A percentile compares a stretch with the other conserved stretches of the same genome.
phyloP scores from a whole-genome alignment of 2,888 invertebrate genomes.

The Cenopis cana region DNA sequence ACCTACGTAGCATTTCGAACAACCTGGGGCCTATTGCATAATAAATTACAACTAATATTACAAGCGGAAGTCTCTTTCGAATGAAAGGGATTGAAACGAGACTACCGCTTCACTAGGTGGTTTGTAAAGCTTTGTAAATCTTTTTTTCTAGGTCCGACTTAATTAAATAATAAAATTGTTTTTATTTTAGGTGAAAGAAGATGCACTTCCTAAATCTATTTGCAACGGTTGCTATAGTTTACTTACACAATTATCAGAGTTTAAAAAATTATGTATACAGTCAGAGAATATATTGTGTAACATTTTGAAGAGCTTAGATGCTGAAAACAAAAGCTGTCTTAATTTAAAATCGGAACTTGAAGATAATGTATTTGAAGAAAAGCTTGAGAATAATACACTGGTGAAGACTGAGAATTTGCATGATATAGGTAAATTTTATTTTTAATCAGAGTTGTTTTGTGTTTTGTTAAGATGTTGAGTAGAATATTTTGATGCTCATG shows the following conservation, averaged over 20 bases:
- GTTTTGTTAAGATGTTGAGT: neutral
- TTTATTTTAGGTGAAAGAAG: conserved; percentile 63
- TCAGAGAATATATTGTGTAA: conserved; percentile 63
- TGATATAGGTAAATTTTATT: conserved; percentile 19
- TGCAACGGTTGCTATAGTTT: conserved; percentile 70
- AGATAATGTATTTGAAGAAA: neutral
- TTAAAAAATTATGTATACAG: conserved; percentile 72
- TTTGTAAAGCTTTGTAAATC: too few relatives aligned
- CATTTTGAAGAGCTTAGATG: conserved; percentile 3
- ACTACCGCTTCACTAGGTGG: too few relatives aligned
- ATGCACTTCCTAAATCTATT: conserved; percentile 70
- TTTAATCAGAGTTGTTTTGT: neutral
- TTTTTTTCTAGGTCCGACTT: too few relatives aligned
- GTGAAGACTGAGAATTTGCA: conserved; percentile 22
- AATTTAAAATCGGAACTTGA: conserved; percentile 18
- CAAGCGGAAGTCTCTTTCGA: too few relatives aligned
- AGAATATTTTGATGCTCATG: too few relatives aligned
- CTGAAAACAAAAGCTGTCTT: conserved; percentile 2
- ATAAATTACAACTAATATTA: too few relatives aligned
- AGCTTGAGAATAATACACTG: neutral
- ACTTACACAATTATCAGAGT: conserved; percentile 65
- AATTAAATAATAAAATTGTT: neutral
- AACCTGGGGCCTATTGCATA: too few relatives aligned
- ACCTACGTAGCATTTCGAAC: too few relatives aligned
- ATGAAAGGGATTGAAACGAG: too few relatives aligned